A percentile compares a stretch with the other conserved stretches of the same genome.
Conservation (phyloP, 1,140 invertebrate genomes). For the Aphelinus certus region DNA sequence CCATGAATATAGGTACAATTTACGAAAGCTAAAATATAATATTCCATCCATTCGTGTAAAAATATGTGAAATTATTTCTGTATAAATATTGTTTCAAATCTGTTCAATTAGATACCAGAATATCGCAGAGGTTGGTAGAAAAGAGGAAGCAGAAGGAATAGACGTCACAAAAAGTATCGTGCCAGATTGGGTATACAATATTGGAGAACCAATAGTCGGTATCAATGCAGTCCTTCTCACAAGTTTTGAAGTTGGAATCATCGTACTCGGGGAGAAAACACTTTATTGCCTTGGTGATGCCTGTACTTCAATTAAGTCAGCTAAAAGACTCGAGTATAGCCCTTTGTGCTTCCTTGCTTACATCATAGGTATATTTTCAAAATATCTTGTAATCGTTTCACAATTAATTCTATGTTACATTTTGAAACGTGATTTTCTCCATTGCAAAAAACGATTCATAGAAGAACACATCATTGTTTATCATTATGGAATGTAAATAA, state of each 20-base stretch:
- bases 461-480: no score
- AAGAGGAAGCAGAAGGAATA: slow-evolving; percentile 58
- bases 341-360: slow-evolving; percentile 80
- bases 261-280: slow-evolving; percentile 78
- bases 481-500: no score
- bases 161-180: slow-evolving; percentile 67
- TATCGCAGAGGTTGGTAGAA: slow-evolving; percentile 68
- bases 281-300: slow-evolving; percentile 81
- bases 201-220: slow-evolving; percentile 79
- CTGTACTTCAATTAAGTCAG: slow-evolving; percentile 75
- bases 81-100: no score
- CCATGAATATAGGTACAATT: neutral
- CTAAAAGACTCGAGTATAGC: slow-evolving; percentile 84
- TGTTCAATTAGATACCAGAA: slow-evolving; percentile 70
- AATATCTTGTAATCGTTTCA: neutral
- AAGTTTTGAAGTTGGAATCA: slow-evolving; percentile 68
- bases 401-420: neutral
- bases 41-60: no score
- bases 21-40: neutral
- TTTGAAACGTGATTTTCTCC: no score
- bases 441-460: no score
- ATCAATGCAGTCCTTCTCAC: slow-evolving; percentile 70
- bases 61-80: no score
- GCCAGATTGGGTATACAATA: slow-evolving; percentile 80
- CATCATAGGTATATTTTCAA: slow-evolving; percentile 70